phyloP scores from a whole-genome alignment of 2,113 vertebrate genomes.

The Sphyrna mokarran region DNA sequence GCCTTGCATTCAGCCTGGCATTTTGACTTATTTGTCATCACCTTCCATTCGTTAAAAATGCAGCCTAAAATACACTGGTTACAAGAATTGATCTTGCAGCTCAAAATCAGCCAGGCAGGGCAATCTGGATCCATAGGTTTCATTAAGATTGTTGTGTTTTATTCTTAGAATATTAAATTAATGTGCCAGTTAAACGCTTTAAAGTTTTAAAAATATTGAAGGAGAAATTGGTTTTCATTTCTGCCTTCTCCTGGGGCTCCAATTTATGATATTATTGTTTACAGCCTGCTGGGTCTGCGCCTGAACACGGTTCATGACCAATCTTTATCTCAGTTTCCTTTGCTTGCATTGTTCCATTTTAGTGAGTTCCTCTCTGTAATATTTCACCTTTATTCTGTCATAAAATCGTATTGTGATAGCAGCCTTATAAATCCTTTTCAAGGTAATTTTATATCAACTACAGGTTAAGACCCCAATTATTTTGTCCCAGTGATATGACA shows the following conservation, averaged over 20 bases:
- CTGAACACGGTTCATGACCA: not conserved
- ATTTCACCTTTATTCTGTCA: not conserved
- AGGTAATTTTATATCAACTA: not conserved
- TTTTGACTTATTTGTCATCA: not conserved
- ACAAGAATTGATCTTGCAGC: not conserved
- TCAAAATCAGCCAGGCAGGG: not conserved
- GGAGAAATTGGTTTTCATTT: not conserved
- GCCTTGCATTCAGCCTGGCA: not conserved
- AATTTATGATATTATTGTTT: not conserved
- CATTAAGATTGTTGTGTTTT: not conserved
- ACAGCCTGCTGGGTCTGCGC: not conserved
- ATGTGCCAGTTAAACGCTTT: not conserved
- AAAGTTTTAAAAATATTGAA: not conserved
- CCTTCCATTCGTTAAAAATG: not conserved
- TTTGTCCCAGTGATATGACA: not conserved
- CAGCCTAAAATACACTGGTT: not conserved
- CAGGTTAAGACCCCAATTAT: not conserved
- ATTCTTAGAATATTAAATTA: not conserved
- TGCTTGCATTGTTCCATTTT: not conserved
- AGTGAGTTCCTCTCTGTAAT: not conserved
- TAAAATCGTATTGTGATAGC: not conserved
- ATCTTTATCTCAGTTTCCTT: not conserved
- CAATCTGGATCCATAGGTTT: not conserved
- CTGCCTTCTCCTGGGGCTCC: not conserved
- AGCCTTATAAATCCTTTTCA: not conserved